Base-by-base conservation (phyloP, 2,113 vertebrate genomes). In the Thymallus thymallus region DNA sequence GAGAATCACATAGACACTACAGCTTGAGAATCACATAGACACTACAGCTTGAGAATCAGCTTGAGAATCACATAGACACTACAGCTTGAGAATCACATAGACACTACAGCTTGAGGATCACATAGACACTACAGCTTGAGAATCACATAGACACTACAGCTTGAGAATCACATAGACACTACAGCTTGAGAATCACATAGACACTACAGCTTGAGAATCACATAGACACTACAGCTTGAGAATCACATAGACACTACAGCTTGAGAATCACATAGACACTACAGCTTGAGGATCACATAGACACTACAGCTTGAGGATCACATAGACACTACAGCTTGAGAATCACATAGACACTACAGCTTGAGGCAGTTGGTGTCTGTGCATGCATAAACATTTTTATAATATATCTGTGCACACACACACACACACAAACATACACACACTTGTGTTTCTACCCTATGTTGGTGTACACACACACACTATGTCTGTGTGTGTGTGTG, bases 41-140 rank as follows among this genome's bases (percentile, higher is more conserved):
- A 75, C 23, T 75, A 71, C 35, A 73, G 69, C 63, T 24, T 45
- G 41, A 10, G 41, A n/a, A n/a, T n/a, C n/a, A n/a, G n/a, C n/a
- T n/a, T n/a, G n/a, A n/a, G n/a, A 55, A 55, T 55, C 51, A 55
- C 12, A 55, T 18, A 18, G 18, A 9, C 30, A 75, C 23, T 75
- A 71, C 35, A 73, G 69, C 63, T 24, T 45, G 41, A 10, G 41
- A 55, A 55, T 55, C 51, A 55, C 12, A 55, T 18, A 18, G 18
- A 9, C 30, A 75, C 23, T 75, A 71, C 35, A 73, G 69, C 63
- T 24, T 45, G 41, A 10, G 41, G 41, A 55, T 55, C 51, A 55
- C 12, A 55, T 18, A 18, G 18, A 9, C 30, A 75, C 23, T 75
- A 71, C 35, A 73, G 69, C 63, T 24, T 45, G 41, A 10, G 41